Base-by-base conservation (phyloP, 2,797 vertebrate genomes). In the Pitangus sulphuratus region DNA sequence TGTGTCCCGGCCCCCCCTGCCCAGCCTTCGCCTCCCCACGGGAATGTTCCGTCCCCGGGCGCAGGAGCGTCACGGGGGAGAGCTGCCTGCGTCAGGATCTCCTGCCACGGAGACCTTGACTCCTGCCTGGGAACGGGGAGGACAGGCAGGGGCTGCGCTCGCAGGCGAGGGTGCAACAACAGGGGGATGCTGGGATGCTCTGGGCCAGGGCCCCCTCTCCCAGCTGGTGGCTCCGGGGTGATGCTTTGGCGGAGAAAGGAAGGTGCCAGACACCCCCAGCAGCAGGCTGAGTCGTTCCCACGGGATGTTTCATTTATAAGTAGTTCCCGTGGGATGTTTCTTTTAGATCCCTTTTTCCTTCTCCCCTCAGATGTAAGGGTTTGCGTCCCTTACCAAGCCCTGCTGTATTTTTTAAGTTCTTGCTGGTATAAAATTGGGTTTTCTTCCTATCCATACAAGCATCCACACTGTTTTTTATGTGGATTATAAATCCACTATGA, bases 31-130 rank as follows among this genome's bases (percentile, higher is more conserved):
- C 69, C 94, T 95, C 74, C 91, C 88, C 77, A 35, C 0, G 17
- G 95, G 96, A 97, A 97, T 87, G 93, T 94, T 91, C 94, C 75
- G 96, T 97, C 60, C 97, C 96, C 81, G 0, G 89, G 54, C 11
- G 1, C 50, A 53, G 95, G 48, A 94, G 95, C 94, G 91, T 94
- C 90, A 89, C 7, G 16, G 62, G 78, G 77, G 91, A 81, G 65
- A 93, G 90, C 76, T 42, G 96, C 93, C 95, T 97, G 96, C 97
- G 94, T 98, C 97, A 97, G 90, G 69, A 58, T 28, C 82, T 64
- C 18, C 93, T 84, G 84, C 94, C 35, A 3, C 8, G 0, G 65
- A 30, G 96, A 78, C 97, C 97, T 98, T 97, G 97, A 95, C 88
- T 95, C 58, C 87, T 87, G 89, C 44, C 74, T 92, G 95, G 87